Base-by-base conservation (phyloP, 1,140 invertebrate genomes). In the Gryllus bimaculatus region DNA sequence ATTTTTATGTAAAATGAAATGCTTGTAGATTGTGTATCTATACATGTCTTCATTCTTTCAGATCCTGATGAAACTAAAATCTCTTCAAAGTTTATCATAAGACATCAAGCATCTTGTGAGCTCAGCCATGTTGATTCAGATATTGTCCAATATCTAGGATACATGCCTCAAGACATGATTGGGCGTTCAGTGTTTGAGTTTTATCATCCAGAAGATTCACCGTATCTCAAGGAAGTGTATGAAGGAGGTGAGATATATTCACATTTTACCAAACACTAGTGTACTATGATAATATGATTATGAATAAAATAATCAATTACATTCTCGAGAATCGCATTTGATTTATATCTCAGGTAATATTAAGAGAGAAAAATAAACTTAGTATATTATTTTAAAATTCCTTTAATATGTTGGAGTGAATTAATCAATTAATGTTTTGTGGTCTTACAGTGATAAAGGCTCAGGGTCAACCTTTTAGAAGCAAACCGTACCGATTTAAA, bases 151-250 rank as follows among this genome's bases (percentile, higher is more conserved):
- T 93, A 94, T 82, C 88, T 97, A 79, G 96, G 96, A 0, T 96
- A 94, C 85, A 84, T 96, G 77, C 96, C 96, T 0, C 95, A 97
- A 84, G 95, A 97, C 83, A 89, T 97, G 82, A 87, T 94, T 39
- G 92, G 93, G 0, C 91, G 90, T 81, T 94, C 93, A 48, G 89
- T 96, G 10, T 91, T 97, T 83, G 92, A 94, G 82, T 93, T 95
- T 82, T 97, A 96, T 84, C 95, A 97, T 86, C 93, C 94, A 0
- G 93, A 95, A 82, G 96, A 97, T 85, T 85, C 97, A 82, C 85
- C 88, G 0, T 89, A 91, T 81, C 86, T 97, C 75, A 94, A 93
- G 85, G 91, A 93, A 82, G 90, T 94, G 49, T 97, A 97, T 85
- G 91, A 95, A 86, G 92, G 90, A 85, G 91, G 96, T 90, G 90